phyloP scores from a whole-genome alignment of 1,140 invertebrate genomes.

The Caenorhabditis tropicalis region DNA sequence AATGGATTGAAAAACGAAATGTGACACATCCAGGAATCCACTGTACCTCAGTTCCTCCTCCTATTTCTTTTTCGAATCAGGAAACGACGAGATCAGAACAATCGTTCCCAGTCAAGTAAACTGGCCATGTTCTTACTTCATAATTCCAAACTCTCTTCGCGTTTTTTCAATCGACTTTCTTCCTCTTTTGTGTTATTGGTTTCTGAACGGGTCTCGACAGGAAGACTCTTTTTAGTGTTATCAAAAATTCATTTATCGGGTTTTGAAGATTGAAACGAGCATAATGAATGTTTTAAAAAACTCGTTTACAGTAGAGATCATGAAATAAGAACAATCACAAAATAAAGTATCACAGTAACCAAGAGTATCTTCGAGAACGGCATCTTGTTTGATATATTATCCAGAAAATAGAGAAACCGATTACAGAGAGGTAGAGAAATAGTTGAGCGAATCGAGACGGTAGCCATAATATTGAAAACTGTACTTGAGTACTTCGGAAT shows the following conservation, averaged over 20 bases:
- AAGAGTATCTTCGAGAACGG: background rate
- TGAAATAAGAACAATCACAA: background rate
- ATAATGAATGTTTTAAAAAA: background rate
- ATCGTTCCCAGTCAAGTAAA: background rate
- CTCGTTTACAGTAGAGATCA: background rate
- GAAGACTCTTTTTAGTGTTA: constrained; percentile 18
- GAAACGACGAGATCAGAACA: background rate
- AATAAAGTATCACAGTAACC: background rate
- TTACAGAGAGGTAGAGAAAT: constrained; percentile 7
- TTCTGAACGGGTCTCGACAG: background rate
- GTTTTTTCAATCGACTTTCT: background rate
- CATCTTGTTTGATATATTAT: background rate
- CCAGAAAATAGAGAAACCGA: background rate
- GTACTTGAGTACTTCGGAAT: background rate
- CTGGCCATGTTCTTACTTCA: background rate
- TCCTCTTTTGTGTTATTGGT: background rate
- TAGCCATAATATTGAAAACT: constrained; percentile 47
- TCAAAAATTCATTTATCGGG: background rate
- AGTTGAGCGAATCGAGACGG: constrained; percentile 52
- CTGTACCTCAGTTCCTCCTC: constrained; percentile 18
- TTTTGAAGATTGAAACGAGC: background rate
- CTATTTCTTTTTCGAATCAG: background rate
- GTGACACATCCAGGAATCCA: constrained; percentile 16
- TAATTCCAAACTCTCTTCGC: background rate
- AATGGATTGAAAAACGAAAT: constrained; percentile 53